Percentiles rank a stretch among this genome's conserved stretches.
phyloP scores from a whole-genome alignment of 2,113 vertebrate genomes.

The Pachypanchax playfairii region DNA sequence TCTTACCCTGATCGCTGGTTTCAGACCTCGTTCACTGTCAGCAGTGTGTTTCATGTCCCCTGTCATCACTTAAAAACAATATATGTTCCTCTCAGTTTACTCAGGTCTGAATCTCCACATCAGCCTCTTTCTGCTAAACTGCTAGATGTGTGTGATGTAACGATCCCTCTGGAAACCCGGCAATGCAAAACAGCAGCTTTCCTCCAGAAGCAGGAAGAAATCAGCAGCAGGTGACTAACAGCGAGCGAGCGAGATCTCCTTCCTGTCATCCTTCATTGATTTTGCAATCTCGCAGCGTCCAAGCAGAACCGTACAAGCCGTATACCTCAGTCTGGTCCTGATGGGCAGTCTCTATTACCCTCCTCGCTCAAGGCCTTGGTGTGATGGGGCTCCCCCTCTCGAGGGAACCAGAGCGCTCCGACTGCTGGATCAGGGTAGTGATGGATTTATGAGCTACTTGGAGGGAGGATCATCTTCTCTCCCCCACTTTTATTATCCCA shows the following conservation, averaged over 20 bases:
- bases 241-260: conserved; percentile 59
- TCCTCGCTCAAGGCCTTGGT: conserved; percentile 51
- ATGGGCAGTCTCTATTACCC: conserved; percentile 71
- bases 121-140: conserved; percentile 23
- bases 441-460: conserved; percentile 69
- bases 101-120: neutral
- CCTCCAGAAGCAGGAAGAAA: conserved; percentile 8
- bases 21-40: conserved; percentile 25
- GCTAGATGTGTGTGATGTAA: too few species aligned
- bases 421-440: conserved; percentile 44
- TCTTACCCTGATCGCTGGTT: too few species aligned
- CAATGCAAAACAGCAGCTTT: conserved; percentile 27
- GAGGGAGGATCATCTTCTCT: conserved; percentile 61
- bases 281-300: conserved; percentile 74
- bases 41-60: conserved; percentile 23
- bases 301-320: conserved; percentile 65
- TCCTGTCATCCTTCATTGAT: conserved; percentile 77
- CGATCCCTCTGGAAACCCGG: conserved; percentile 46
- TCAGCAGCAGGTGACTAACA: conserved; percentile 31
- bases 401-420: conserved; percentile 29
- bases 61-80: conserved; percentile 31
- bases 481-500: conserved; percentile 70
- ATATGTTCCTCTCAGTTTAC: conserved; percentile 27
- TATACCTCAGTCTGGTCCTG: conserved; percentile 60
- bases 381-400: conserved; percentile 47